Evolutionary conservation across 2,888 invertebrate species (phyloP).

Genomic region (Campaea margaritaria): DNA sequence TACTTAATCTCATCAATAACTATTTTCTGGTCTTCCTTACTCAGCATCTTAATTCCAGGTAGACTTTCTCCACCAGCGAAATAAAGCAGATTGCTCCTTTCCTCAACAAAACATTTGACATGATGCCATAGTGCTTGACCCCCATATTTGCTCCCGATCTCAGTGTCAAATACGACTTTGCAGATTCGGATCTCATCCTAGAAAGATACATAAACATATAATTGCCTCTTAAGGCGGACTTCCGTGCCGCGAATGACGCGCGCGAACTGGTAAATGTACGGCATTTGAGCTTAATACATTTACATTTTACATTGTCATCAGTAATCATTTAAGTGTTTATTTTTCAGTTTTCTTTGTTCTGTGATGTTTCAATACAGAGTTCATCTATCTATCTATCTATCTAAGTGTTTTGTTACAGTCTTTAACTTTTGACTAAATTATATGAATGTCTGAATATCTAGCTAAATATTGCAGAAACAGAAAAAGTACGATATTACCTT

Average conservation of each 20-base stretch:
- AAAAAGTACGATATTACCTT: slow-evolving; percentile 81
- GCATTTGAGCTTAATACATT: too few relatives aligned
- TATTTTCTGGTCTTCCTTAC: slow-evolving; percentile 88
- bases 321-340: too few relatives aligned
- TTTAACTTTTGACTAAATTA: too few relatives aligned
- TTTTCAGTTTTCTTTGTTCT: too few relatives aligned
- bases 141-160: slow-evolving; percentile 92
- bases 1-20: slow-evolving; percentile 88
- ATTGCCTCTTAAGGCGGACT: background rate
- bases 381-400: too few relatives aligned
- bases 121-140: slow-evolving; percentile 96
- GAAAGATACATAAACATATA: slow-evolving; percentile 39
- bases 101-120: slow-evolving; percentile 93
- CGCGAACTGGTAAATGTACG: too few relatives aligned
- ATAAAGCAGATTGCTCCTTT: slow-evolving; percentile 89
- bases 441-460: too few relatives aligned
- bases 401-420: too few relatives aligned
- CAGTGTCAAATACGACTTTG: slow-evolving; percentile 93
- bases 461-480: too few relatives aligned
- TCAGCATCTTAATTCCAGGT: slow-evolving; percentile 90
- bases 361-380: too few relatives aligned
- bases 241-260: too few relatives aligned
- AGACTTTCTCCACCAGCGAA: slow-evolving; percentile 89
- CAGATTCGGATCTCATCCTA: slow-evolving; percentile 90
- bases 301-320: too few relatives aligned